Evolutionary conservation across 2,888 invertebrate species (phyloP).

Genomic region (Nipponacmea schrenckii): DNA sequence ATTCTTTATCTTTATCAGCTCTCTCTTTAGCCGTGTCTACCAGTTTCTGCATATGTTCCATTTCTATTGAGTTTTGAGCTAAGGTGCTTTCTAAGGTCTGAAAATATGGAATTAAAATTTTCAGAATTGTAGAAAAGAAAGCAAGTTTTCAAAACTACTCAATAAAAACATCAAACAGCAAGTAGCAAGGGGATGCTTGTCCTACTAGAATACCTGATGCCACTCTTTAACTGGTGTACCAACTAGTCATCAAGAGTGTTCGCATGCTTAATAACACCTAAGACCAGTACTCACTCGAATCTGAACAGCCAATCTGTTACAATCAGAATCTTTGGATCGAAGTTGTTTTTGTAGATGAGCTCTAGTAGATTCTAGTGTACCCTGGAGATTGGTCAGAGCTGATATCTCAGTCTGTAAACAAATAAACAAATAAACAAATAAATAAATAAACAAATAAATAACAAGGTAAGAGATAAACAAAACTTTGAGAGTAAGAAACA

Average conservation of each 20-base stretch:
- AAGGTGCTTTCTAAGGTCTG: constrained; percentile 61
- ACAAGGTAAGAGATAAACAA: too few species aligned
- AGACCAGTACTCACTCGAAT: constrained; percentile 53
- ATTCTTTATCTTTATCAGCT: constrained; percentile 64
- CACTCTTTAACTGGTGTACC: too few species aligned
- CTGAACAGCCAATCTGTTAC: constrained; percentile 67
- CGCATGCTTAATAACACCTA: not conserved
- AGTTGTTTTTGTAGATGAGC: constrained; percentile 67
- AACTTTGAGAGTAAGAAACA: too few species aligned
- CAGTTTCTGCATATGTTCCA: constrained; percentile 63
- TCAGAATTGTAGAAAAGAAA: not conserved
- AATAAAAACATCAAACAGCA: not conserved
- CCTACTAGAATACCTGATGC: too few species aligned
- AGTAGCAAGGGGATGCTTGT: too few species aligned
- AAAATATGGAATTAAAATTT: constrained; percentile 11
- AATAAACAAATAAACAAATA: not conserved
- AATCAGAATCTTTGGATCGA: constrained; percentile 64
- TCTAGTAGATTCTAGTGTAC: constrained; percentile 61
- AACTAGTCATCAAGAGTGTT: too few species aligned
- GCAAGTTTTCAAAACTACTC: not conserved
- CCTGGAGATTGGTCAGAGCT: constrained; percentile 57
- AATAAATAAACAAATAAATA: too few species aligned
- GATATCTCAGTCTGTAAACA: constrained; percentile 58
- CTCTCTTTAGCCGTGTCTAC: constrained; percentile 58
- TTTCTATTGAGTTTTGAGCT: constrained; percentile 60